Base-by-base conservation (phyloP, 2,888 invertebrate species). In the Cerastis rubricosa region DNA sequence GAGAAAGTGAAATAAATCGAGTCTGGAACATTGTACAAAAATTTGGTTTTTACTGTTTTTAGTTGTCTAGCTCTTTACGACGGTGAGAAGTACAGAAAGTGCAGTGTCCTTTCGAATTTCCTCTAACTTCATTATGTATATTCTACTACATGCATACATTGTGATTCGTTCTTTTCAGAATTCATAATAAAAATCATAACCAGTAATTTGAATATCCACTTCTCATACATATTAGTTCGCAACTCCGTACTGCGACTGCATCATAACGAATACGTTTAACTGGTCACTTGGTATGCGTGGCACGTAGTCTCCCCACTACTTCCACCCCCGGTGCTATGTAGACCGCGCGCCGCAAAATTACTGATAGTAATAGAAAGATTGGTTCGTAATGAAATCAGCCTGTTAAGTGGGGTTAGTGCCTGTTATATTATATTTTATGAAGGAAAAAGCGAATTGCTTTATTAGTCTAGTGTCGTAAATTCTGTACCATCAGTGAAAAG, bases 241-340 rank as follows among this genome's bases (percentile, higher is more conserved):
- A 85, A 74, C 47, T 72, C 68, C n/a, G 67, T 65, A 67, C 76
- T 81, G 74, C 78, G 71, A 54, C 68, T 82, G 83, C 83, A 83
- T 77, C 68, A 74, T 78, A 85, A 85, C 85, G 83, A 84, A 82
- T 72, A 74, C 12, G 81, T 82, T 85, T 78, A 85, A 82, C 66
- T 85, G 65, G 78, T 54, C 71, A n/a, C 22, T 85, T 67, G 74
- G 12, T 66, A 85, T 78, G 74, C 72, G 63, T 35, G 54, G 22
- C 83, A 78, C 83, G 85, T 78, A 22, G 25, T 14, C n/a, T 40
- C 49, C 67, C 57, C 73, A 68, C 85, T 73, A 71, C 71, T 68
- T 81, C 40, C 47, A 47, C 77, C 69, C 35, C 59, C 19, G 35
- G 43, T 49, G 69, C 64, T 29, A 85, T 69, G 69, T 63, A 71